phyloP scores from a whole-genome alignment of 2,797 vertebrate genomes.

The Microctenopoma steveboyesi region DNA sequence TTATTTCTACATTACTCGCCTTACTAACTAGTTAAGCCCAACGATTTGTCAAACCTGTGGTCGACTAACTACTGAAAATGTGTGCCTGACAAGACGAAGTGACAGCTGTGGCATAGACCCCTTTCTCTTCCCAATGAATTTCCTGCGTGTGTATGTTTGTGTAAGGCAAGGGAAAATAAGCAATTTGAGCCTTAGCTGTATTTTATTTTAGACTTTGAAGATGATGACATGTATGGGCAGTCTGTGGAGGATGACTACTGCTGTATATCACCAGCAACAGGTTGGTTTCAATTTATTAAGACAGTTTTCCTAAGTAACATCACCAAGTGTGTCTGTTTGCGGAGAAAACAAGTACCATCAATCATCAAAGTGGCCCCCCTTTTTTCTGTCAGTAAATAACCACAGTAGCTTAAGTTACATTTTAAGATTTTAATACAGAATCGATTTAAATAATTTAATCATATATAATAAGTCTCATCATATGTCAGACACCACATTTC shows the following conservation, averaged over 20 bases:
- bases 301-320: not conserved
- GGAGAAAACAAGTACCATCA: not conserved
- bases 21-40: not conserved
- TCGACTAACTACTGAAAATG: not conserved
- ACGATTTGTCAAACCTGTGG: not conserved
- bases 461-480: not conserved
- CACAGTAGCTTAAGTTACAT: not conserved
- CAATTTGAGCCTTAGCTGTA: fast-evolving
- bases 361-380: too few species aligned
- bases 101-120: slow-evolving; percentile 28
- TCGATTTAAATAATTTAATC: not conserved
- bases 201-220: slow-evolving; percentile 89
- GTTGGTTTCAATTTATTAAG: slow-evolving; percentile 75
- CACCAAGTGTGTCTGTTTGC: not conserved
- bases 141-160: slow-evolving; percentile 4
- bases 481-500: not conserved
- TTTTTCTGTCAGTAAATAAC: not conserved
- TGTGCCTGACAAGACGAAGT: slow-evolving; percentile 51
- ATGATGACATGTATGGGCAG: slow-evolving; percentile 96
- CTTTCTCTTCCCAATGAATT: not conserved
- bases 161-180: not conserved
- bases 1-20: not conserved
- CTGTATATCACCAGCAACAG: slow-evolving; percentile 98
- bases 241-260: slow-evolving; percentile 98
- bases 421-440: not conserved